Percentiles rank a stretch among this genome's conserved stretches.
phyloP scores from a whole-genome alignment of 2,797 vertebrate species.

The Chromis chromis region DNA sequence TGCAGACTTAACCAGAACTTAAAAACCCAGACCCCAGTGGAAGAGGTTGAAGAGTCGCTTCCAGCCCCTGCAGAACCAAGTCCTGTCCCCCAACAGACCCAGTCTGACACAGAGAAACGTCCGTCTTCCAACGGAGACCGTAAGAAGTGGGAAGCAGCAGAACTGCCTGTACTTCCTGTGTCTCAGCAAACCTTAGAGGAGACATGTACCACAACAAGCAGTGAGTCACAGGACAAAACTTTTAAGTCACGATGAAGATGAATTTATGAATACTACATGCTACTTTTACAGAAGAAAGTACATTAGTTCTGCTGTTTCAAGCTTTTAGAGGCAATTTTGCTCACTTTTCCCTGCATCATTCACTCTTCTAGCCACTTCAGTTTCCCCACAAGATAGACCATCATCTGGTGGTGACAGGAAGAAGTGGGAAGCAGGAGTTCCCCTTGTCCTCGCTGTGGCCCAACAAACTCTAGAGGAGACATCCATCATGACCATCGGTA shows the following conservation, averaged over 20 bases:
- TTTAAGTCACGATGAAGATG: neutral
- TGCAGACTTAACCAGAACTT: conserved; percentile 93
- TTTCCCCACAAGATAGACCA: conserved; percentile 72
- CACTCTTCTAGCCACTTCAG: conserved; percentile 24
- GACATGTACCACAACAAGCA: conserved; percentile 69
- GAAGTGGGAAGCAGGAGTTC: conserved; percentile 90
- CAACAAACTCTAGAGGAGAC: conserved; percentile 88
- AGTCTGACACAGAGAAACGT: conserved; percentile 52
- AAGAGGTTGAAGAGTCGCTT: conserved; percentile 61
- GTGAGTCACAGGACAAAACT: conserved; percentile 45
- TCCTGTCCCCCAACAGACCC: conserved; percentile 36
- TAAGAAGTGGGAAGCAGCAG: conserved; percentile 90
- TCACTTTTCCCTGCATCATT: neutral
- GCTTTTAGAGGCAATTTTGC: neutral
- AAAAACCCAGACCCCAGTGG: conserved; percentile 84
- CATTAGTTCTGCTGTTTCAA: too few relatives aligned
- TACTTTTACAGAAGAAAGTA: neutral
- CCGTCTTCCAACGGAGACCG: conserved; percentile 82
- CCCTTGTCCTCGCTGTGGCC: conserved; percentile 87
- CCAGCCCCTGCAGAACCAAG: conserved; percentile 37
- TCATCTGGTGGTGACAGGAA: conserved; percentile 86
- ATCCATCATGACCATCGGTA: conserved; percentile 82
- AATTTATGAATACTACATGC: neutral
- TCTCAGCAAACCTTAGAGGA: conserved; percentile 85
- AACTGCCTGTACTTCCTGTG: conserved; percentile 85